Evolutionary conservation across 92 coral and sea anemone genomes (phyloP).

Genomic region (Micromussa lordhowensis): DNA sequence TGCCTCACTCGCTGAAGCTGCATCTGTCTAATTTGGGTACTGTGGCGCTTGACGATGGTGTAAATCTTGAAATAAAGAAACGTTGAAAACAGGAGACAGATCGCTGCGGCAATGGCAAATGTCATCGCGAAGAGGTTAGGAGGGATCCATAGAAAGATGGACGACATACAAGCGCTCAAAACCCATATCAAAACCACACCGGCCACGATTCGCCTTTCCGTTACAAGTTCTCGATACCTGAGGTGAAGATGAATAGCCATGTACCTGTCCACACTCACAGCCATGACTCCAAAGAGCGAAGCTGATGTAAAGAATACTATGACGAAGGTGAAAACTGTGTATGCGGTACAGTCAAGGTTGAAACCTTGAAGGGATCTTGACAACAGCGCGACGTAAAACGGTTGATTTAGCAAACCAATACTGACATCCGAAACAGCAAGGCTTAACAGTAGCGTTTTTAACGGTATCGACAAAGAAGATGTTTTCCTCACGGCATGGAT

Average conservation of each 20-base stretch:
- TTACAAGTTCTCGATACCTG: conserved; percentile 27
- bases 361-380: neutral
- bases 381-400: conserved; percentile 18
- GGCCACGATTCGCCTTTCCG: conserved; percentile 1
- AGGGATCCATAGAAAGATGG: conserved; percentile 1
- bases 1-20: neutral
- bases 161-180: conserved; percentile 9
- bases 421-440: conserved; percentile 32
- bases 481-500: conserved; percentile 23
- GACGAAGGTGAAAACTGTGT: conserved; percentile 8
- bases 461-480: neutral
- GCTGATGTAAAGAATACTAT: conserved; percentile 25
- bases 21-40: neutral
- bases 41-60: conserved; percentile 23
- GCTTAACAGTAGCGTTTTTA: conserved; percentile 17
- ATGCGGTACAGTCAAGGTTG: neutral
- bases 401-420: conserved; percentile 25
- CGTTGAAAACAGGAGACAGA: conserved; percentile 14
- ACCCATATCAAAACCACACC: conserved; percentile 17
- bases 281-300: conserved; percentile 33
- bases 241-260: conserved; percentile 36
- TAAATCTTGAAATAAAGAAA: conserved; percentile 35
- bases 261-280: conserved; percentile 19
- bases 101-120: neutral
- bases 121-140: conserved; percentile 3